phyloP scores from a whole-genome alignment of 1,140 invertebrate species.

The Piezodorus guildinii region DNA sequence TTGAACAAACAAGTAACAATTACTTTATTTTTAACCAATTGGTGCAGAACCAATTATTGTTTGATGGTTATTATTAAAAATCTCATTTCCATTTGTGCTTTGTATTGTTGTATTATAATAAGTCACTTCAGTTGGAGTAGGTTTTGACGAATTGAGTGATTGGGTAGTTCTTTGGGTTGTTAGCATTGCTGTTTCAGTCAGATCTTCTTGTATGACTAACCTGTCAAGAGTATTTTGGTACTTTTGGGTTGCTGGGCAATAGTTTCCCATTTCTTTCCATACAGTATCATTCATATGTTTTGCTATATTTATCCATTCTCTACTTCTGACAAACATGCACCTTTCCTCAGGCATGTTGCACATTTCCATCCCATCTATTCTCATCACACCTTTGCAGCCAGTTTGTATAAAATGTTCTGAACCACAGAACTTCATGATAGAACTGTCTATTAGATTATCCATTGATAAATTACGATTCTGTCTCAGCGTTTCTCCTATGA shows the following conservation, averaged over 20 bases:
- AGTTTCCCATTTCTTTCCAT: background rate
- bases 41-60: background rate
- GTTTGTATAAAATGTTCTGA: background rate
- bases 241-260: background rate
- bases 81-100: too few species aligned
- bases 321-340: constrained; percentile 10
- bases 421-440: constrained; percentile 18
- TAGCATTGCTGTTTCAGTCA: too few species aligned
- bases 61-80: too few species aligned
- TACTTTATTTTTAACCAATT: background rate
- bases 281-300: background rate
- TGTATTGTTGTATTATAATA: too few species aligned
- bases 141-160: too few species aligned
- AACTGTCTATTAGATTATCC: constrained; percentile 6
- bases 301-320: background rate
- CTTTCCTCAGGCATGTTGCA: background rate
- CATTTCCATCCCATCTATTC: background rate
- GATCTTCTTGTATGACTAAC: too few species aligned
- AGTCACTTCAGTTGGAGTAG: too few species aligned
- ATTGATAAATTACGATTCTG: background rate
- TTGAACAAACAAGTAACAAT: background rate
- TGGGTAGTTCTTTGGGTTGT: too few species aligned
- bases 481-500: constrained; percentile 10
- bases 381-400: constrained; percentile 12
- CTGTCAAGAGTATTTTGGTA: background rate